Evolutionary conservation across 2,113 vertebrate genomes (phyloP).

Genomic region (Nyctibius bracteatus): DNA sequence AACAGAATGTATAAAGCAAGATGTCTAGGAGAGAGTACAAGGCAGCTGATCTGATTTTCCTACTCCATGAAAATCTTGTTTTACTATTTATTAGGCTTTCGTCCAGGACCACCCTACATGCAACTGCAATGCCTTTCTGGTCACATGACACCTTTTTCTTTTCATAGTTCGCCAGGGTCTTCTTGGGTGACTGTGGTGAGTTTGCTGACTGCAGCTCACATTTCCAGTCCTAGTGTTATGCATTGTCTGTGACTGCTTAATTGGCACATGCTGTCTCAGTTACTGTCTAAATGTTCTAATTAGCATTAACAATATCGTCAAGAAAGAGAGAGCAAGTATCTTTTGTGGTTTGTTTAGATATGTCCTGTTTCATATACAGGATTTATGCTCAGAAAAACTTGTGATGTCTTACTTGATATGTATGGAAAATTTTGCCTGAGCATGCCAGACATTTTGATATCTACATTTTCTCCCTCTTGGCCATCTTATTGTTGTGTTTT

Average conservation of each 20-base stretch:
- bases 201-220: neutral
- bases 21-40: neutral
- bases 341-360: neutral
- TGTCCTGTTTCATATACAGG: neutral
- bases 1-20: neutral
- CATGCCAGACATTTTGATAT: neutral
- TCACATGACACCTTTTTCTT: neutral
- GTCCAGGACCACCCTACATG: neutral
- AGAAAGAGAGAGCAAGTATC: neutral
- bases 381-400: neutral
- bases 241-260: neutral
- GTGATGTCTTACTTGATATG: neutral
- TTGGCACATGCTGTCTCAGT: neutral
- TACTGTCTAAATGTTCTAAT: neutral
- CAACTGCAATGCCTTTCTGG: neutral
- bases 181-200: rapidly evolving
- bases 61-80: neutral
- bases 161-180: rapidly evolving
- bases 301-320: neutral
- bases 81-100: neutral
- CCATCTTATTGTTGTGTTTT: neutral
- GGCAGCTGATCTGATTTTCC: neutral
- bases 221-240: neutral
- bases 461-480: neutral
- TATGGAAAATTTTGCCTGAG: neutral